Evolutionary conservation across 2,888 invertebrate species (phyloP), one percentile per base, ranked within the genome.

Genomic region (Cataglyphis livida): DNA sequence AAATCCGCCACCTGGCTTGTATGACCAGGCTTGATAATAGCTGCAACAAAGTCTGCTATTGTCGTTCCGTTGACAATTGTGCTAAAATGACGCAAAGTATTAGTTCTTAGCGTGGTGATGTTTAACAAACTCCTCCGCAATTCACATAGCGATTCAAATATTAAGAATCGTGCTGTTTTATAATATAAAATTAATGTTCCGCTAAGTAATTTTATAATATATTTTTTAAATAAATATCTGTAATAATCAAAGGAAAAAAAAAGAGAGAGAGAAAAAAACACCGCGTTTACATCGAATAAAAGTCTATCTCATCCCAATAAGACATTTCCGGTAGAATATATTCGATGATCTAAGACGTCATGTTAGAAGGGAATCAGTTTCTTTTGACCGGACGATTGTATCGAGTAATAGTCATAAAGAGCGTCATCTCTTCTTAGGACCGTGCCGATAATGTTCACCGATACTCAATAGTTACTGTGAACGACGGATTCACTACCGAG

Each of bases 401-500:
- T 44, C 61, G 57, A 73, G 59, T 61, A 21, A 21, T 21, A 21
- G 81, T 83, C 84, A 74, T 87, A 85, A 85, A 87, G n/a, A 51
- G 79, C 68, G 76, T 73, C 74, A 74, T 65, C 81, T 81, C 32
- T 51, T 81, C 68, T 59, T 18, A 74, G 75, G 61, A 76, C 21
- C 18, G 74, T 54, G 44, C 76, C 10, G 44, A 84, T 81, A 81
- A 65, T 84, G 61, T 75, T 81, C 74, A 51, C 78, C 44, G 38
- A 57, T 61, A 57, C 79, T 66, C 64, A 81, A 76, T 71, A 54
- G 41, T 78, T n/a, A 81, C 54, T 51, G 35, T 35, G 78, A 65
- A n/a, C 84, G 82, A 89, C 85, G 83, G 86, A 85, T 82, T 85
- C 84, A 64, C 66, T 84, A 57, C 74, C 61, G 81, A 88, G 85